Base-by-base conservation (phyloP, 2,797 vertebrate species). In the Halcyon smyrnensis region DNA sequence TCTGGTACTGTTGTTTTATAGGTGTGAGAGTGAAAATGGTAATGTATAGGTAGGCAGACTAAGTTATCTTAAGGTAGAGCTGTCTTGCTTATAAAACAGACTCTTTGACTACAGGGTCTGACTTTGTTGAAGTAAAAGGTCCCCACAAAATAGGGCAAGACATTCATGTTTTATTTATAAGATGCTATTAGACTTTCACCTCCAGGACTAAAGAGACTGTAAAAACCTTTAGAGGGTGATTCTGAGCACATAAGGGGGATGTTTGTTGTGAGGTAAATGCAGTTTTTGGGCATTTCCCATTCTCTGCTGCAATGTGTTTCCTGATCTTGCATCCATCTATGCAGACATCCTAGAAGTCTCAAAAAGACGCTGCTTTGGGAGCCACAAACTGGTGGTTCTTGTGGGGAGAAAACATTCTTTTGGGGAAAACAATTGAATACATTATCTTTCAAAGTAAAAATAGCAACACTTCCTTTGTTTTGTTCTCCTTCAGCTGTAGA, bases 381-480 rank as follows among this genome's bases (percentile, higher is more conserved):
- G 78, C 34, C 89, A 53, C 0, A 2, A 76, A 37, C 43, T 69
- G 11, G 21, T 74, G n/a, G 23, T 41, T 95, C 64, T 83, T 87
- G 62, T 68, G 68, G 7, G 34, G 12, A 83, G 13, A 1, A 56
- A 84, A 51, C 39, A 77, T 82, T 94, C 68, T 87, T 94, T 60
- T 51, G 53, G 13, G 60, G 37, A 83, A 93, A 92, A 90, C 60
- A 95, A 71, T 10, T 20, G 71, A 87, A 27, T 6, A 1, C 32
- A 84, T 83, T 83, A 84, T 93, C 60, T 78, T 87, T 80, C 50
- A 51, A 87, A 87, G 30, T 59, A 90, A 93, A 97, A 95, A 90
- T 74, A 95, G 88, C 45, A 84, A 56, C 81, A 84, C 41, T 85
- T 85, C 46, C 32, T 87, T 94, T 94, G 78, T 92, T 93, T 92